phyloP scores from a whole-genome alignment of 2,797 vertebrate species.

The Miichthys miiuy region DNA sequence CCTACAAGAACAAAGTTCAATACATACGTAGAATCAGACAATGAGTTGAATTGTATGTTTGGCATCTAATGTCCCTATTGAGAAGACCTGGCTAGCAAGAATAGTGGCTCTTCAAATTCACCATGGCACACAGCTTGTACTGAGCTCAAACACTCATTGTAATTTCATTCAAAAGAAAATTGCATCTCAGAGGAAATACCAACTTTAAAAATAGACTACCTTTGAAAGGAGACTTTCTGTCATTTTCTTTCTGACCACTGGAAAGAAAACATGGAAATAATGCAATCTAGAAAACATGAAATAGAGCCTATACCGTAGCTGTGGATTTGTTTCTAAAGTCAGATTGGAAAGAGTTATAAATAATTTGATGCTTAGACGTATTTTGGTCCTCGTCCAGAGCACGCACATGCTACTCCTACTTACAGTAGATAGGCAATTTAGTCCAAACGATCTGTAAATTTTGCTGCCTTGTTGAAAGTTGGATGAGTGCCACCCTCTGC shows the following conservation, averaged over 20 bases:
- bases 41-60: slow-evolving; percentile 17
- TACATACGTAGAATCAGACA: not conserved
- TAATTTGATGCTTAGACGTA: not conserved
- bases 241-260: not conserved
- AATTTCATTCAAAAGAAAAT: slow-evolving; percentile 7
- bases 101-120: slow-evolving; percentile 22
- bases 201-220: slow-evolving; percentile 2
- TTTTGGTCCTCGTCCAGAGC: not conserved
- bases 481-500: slow-evolving; percentile 34
- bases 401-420: slow-evolving; percentile 3
- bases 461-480: slow-evolving; percentile 27
- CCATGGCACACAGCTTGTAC: not conserved
- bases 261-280: not conserved
- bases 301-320: not conserved
- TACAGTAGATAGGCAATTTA: slow-evolving; percentile 31
- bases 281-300: not conserved
- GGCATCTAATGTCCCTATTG: not conserved
- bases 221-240: not conserved
- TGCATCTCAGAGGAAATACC: not conserved
- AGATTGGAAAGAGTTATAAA: not conserved
- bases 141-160: slow-evolving; percentile 1
- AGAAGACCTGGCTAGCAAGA: slow-evolving; percentile 1
- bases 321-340: not conserved
- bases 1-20: slow-evolving; percentile 29
- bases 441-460: slow-evolving; percentile 50